Evolutionary conservation across 2,113 vertebrate species (phyloP).

Genomic region (Sebastes schlegelii): DNA sequence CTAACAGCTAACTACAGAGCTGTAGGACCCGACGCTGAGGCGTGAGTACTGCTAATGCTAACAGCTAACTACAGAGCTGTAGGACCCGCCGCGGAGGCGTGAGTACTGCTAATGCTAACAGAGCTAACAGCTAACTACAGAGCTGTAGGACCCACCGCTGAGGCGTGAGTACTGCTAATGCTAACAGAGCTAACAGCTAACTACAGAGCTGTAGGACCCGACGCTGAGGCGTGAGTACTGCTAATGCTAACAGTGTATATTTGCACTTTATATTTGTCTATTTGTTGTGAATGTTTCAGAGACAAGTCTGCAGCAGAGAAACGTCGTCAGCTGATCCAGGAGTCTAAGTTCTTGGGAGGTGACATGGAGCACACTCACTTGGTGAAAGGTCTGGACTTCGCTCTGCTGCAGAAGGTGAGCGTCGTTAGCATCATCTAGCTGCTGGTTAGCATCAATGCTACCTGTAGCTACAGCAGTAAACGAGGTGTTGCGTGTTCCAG

Average conservation of each 20-base stretch:
- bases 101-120: neutral
- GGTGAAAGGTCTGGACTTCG: slow-evolving; percentile 99
- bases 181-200: too few species aligned
- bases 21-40: slow-evolving; percentile 94
- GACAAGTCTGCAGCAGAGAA: slow-evolving; percentile 98
- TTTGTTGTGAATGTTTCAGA: slow-evolving; percentile 57
- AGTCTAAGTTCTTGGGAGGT: slow-evolving; percentile 99
- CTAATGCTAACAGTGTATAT: neutral
- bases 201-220: too few species aligned
- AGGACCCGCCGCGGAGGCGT: slow-evolving; percentile 59
- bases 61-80: slow-evolving; percentile 89
- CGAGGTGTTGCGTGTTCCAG: slow-evolving; percentile 71
- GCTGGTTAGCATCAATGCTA: neutral
- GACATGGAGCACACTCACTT: slow-evolving; percentile 99
- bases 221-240: too few species aligned
- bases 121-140: slow-evolving; percentile 81
- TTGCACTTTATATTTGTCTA: rapidly evolving
- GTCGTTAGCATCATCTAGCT: too few species aligned
- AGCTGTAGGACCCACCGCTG: neutral
- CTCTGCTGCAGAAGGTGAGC: slow-evolving; percentile 94
- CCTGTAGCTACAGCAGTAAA: neutral
- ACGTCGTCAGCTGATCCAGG: slow-evolving; percentile 96
- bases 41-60: slow-evolving; percentile 73
- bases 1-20: slow-evolving; percentile 97
- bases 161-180: too few species aligned